Conservation (phyloP, 2,888 invertebrate genomes). For the Iphiclides podalirius region DNA sequence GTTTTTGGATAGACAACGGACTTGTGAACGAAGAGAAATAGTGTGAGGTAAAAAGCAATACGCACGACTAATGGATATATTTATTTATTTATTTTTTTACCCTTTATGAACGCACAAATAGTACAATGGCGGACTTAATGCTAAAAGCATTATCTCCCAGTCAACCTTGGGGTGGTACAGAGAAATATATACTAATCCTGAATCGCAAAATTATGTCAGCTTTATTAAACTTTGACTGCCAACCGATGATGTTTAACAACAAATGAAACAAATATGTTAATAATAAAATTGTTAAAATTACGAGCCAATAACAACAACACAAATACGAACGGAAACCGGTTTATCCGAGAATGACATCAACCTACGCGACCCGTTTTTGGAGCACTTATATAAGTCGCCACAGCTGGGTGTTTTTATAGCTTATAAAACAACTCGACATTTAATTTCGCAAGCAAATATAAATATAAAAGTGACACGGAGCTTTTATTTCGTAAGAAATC, state of each 20-base stretch:
- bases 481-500: conserved; percentile 40
- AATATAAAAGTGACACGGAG: conserved; percentile 37
- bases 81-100: too few species aligned
- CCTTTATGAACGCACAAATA: too few species aligned
- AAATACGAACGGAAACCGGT: conserved; percentile 45
- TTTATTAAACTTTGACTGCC: too few species aligned
- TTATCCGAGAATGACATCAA: conserved; percentile 40
- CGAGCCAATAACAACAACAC: conserved; percentile 26
- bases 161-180: too few species aligned
- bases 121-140: too few species aligned
- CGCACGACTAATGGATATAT: too few species aligned
- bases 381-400: conserved; percentile 51
- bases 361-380: conserved; percentile 52
- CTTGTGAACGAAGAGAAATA: too few species aligned
- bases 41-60: too few species aligned
- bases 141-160: too few species aligned
- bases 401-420: conserved; percentile 40
- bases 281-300: conserved; percentile 18
- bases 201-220: too few species aligned
- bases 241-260: background rate
- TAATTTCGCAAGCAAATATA: conserved; percentile 42
- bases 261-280: conserved; percentile 9
- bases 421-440: conserved; percentile 41
- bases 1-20: too few species aligned
- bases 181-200: too few species aligned